phyloP scores from a whole-genome alignment of 2,797 vertebrate genomes.

The Eulemur coronatus region DNA sequence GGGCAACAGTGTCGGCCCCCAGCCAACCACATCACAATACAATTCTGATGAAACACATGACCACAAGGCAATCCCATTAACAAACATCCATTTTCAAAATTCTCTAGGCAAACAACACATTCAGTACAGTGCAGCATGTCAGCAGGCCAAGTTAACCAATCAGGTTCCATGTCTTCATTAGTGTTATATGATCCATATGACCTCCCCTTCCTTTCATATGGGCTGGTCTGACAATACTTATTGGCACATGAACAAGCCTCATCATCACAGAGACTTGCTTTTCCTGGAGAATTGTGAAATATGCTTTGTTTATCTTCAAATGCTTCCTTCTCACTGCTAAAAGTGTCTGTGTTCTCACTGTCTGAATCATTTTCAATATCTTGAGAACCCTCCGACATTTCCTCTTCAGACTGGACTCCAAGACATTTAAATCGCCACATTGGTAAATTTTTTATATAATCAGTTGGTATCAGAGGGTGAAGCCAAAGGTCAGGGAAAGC shows the following conservation, averaged over 20 bases:
- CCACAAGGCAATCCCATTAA: slow-evolving; percentile 96
- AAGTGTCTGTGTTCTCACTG: slow-evolving; percentile 81
- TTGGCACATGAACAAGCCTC: slow-evolving; percentile 74
- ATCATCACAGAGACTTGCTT: slow-evolving; percentile 25
- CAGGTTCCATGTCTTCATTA: slow-evolving; percentile 81
- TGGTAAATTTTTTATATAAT: slow-evolving; percentile 95
- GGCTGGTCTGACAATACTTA: slow-evolving; percentile 64
- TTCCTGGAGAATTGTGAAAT: not conserved
- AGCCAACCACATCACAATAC: slow-evolving; percentile 95
- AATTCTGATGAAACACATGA: slow-evolving; percentile 97
- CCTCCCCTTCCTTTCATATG: not conserved
- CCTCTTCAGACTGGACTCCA: slow-evolving; percentile 71
- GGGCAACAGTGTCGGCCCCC: slow-evolving; percentile 96
- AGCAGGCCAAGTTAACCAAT: slow-evolving; percentile 92
- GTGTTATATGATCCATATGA: slow-evolving; percentile 68
- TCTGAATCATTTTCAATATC: slow-evolving; percentile 88
- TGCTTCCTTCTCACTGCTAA: slow-evolving; percentile 70
- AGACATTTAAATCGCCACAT: slow-evolving; percentile 91
- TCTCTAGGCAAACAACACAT: slow-evolving; percentile 97
- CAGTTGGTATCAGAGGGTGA: slow-evolving; percentile 93
- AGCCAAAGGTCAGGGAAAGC: slow-evolving; percentile 98
- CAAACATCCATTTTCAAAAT: slow-evolving; percentile 91
- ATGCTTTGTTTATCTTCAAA: slow-evolving; percentile 73
- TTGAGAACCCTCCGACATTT: slow-evolving; percentile 80
- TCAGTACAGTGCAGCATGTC: slow-evolving; percentile 93